Base-by-base conservation (phyloP, 2,113 vertebrate species). In the Candoia aspera region DNA sequence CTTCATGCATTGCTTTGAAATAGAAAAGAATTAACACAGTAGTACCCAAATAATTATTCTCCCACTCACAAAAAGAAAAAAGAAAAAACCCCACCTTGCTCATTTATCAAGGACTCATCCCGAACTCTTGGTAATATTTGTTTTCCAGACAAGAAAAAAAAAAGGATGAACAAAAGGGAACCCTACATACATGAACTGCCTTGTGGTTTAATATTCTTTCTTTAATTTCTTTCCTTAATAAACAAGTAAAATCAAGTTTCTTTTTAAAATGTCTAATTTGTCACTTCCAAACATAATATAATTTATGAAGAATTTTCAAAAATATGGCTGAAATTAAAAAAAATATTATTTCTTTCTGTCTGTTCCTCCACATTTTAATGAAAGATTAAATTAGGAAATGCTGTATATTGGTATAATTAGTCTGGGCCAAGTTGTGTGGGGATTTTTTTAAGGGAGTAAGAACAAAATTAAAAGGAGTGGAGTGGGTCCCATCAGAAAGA, bases 1-100 rank as follows among this genome's bases (percentile, higher is more conserved):
- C 98, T 95, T 99, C 99, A 0, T 99, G 99, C 99, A 99, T 99
- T 37, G 98, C 99, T 99, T 96, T 89, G 90, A 96, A 95, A 92
- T 88, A 96, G 73, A 97, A 93, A 53, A 94, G 2, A 68, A n/a
- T 42, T 23, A 88, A 88, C 6, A 24, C 37, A 0, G 0, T n/a
- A 62, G 0, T 17, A n/a, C 46, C 46, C 10, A 64, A 37, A 49
- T 33, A 33, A 26, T 37, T 29, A 91, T 29, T 90, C 68, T n/a
- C n/a, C 55, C 10, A 26, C 10, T 8, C 26, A 37, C 0, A 8
- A 55, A 88, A 8, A 0, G 24, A 33, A 15, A 54, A 0, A 9
- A 13, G 13, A 24, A 87, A 9, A 37, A 83, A 55, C 3, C n/a
- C n/a, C n/a, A 89, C 94, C 23, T 93, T 92, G 21, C 2, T 19